These are phyloP conservation scores for Protaetia brevitarsis DNA, from an alignment of 1,140 invertebrate species.

Conservation along the genomic window DNA sequence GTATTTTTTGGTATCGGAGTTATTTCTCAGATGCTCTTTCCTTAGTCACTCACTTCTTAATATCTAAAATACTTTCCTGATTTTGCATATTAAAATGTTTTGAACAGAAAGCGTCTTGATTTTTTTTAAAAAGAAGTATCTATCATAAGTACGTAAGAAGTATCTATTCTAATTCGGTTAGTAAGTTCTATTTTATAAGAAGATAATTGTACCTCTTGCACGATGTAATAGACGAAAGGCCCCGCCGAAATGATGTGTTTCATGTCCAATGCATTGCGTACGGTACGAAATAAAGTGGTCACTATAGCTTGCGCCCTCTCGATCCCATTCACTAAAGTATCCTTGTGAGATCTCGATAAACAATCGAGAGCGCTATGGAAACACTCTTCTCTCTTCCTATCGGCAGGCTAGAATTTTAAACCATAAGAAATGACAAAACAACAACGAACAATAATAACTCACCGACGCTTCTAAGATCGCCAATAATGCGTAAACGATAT, in stretches of 20 bases:
- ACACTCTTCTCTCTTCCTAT: constrained; percentile 57
- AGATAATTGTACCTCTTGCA: constrained; percentile 57
- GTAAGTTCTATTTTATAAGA: background rate
- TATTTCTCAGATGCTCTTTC: too few relatives aligned
- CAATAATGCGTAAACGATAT: constrained; percentile 78
- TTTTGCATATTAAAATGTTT: too few relatives aligned
- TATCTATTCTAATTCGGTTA: background rate
- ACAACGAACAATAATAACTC: constrained; percentile 36
- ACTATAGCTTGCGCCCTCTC: constrained; percentile 72
- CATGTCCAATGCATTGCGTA: constrained; percentile 77
- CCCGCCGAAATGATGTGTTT: constrained; percentile 81
- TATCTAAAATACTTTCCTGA: too few relatives aligned
- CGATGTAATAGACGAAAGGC: constrained; percentile 83
- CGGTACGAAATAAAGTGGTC: constrained; percentile 72
- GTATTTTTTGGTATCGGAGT: too few relatives aligned
- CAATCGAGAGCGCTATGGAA: constrained; percentile 77
- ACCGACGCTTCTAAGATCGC: constrained; percentile 76
- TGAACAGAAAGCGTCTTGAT: too few relatives aligned
- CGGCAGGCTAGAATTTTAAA: constrained; percentile 48
- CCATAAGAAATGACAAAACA: background rate
- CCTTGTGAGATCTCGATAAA: constrained; percentile 61
- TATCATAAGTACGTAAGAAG: too few relatives aligned
- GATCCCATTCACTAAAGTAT: constrained; percentile 66
- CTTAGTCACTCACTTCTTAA: too few relatives aligned
- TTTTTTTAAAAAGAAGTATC: too few relatives aligned